phyloP scores from a whole-genome alignment of 2,797 vertebrate species.

The Mormyrus proboscirostris region DNA sequence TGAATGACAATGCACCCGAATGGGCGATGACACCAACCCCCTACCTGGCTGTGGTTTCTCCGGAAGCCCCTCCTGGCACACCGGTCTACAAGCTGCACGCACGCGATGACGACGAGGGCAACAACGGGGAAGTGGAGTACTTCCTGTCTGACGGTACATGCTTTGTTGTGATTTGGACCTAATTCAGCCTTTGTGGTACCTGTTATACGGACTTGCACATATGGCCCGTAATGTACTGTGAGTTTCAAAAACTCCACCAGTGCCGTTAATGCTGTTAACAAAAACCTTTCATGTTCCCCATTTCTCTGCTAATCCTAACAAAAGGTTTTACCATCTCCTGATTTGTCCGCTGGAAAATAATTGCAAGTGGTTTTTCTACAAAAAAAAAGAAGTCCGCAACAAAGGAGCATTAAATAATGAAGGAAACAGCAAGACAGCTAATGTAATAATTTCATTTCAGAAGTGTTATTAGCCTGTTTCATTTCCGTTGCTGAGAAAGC shows the following conservation, averaged over 20 bases:
- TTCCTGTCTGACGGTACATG: constrained; percentile 76
- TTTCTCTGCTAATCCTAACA: neutral
- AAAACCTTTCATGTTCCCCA: neutral
- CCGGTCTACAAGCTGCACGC: constrained; percentile 75
- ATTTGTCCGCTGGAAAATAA: neutral
- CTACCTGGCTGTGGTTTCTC: constrained; percentile 69
- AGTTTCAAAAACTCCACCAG: neutral
- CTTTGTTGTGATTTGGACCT: constrained; percentile 4
- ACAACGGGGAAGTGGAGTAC: constrained; percentile 75
- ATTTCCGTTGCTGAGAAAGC: constrained; percentile 1
- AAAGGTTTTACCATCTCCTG: neutral
- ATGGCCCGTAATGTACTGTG: neutral
- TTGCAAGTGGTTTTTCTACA: neutral
- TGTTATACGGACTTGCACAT: neutral
- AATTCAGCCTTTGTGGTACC: neutral
- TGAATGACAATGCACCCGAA: constrained; percentile 75
- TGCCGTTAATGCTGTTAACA: neutral
- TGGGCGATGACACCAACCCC: constrained; percentile 77
- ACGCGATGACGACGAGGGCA: constrained; percentile 72
- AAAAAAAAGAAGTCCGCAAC: neutral
- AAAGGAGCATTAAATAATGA: constrained; percentile 12
- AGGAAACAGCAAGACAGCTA: constrained; percentile 12
- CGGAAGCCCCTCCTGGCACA: constrained; percentile 53
- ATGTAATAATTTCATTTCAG: constrained; percentile 14
- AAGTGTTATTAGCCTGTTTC: constrained; percentile 10